Conservation (phyloP, 2,113 vertebrate genomes). For the Crotalus viridis region DNA sequence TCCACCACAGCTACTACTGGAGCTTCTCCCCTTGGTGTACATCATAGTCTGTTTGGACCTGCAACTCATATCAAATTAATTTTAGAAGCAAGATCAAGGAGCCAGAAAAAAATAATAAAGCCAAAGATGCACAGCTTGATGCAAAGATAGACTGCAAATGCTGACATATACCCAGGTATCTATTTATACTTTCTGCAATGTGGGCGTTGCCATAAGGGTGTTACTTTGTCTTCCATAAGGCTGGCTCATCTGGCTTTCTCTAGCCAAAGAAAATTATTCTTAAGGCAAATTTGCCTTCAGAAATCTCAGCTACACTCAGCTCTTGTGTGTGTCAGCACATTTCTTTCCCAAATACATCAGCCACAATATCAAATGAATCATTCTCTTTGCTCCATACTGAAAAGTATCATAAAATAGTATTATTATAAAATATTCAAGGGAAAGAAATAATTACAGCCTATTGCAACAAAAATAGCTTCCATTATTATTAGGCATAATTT, state of each 20-base stretch:
- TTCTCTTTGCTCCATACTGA: constrained; percentile 58
- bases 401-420: constrained; percentile 53
- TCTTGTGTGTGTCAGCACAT: constrained; percentile 64
- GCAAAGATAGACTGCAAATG: constrained; percentile 47
- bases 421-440: constrained; percentile 59
- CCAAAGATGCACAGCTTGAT: constrained; percentile 53
- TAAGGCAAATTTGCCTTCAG: constrained; percentile 65
- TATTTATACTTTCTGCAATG: constrained; percentile 64
- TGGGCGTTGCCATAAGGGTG: constrained; percentile 57
- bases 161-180: constrained; percentile 19
- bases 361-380: constrained; percentile 61
- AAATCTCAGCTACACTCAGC: constrained; percentile 61
- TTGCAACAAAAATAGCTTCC: constrained; percentile 61
- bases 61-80: constrained; percentile 62
- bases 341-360: constrained; percentile 62
- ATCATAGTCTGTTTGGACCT: constrained; percentile 61
- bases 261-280: constrained; percentile 65
- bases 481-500: constrained; percentile 45
- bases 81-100: constrained; percentile 51
- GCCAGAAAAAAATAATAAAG: constrained; percentile 55
- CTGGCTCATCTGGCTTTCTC: constrained; percentile 61
- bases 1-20: constrained; percentile 52
- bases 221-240: constrained; percentile 58
- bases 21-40: constrained; percentile 55
- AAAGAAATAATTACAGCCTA: constrained; percentile 48